These are phyloP conservation scores for Dryobotodes eremita DNA, from an alignment of 2,888 invertebrate species.

Conservation along the genomic window DNA sequence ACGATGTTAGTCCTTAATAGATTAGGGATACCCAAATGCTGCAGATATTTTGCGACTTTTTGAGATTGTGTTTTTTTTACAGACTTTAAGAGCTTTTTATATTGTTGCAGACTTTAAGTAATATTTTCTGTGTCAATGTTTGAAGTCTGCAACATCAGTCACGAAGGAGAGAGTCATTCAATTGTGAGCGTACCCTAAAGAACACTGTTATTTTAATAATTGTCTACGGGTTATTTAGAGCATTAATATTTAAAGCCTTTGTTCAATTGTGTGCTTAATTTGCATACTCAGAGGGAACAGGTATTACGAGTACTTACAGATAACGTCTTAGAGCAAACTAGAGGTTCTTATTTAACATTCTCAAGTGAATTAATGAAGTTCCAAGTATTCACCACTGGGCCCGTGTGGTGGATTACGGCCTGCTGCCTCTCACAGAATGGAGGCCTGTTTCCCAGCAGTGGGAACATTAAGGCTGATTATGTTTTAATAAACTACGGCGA, in stretches of 20 bases:
- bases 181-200: slow-evolving; percentile 37
- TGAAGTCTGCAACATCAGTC: background rate
- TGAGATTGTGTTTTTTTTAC: background rate
- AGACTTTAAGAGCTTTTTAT: background rate
- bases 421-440: background rate
- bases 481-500: background rate
- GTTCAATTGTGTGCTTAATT: slow-evolving; percentile 57
- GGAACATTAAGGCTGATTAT: background rate
- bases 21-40: slow-evolving; percentile 14
- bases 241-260: slow-evolving; percentile 51
- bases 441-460: background rate
- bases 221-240: slow-evolving; percentile 50
- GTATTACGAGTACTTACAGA: slow-evolving; percentile 40
- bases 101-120: background rate
- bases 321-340: slow-evolving; percentile 28
- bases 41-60: background rate
- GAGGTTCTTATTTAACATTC: slow-evolving; percentile 17
- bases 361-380: slow-evolving; percentile 17
- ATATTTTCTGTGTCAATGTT: background rate
- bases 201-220: slow-evolving; percentile 51
- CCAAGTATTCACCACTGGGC: background rate
- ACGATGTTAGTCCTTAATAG: background rate
- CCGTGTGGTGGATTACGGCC: background rate
- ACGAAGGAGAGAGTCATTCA: background rate
- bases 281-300: slow-evolving; percentile 51